Evolutionary conservation across 2,888 invertebrate species (phyloP), one percentile per base, ranked within the genome.

Genomic region (Adineta ricciae): DNA sequence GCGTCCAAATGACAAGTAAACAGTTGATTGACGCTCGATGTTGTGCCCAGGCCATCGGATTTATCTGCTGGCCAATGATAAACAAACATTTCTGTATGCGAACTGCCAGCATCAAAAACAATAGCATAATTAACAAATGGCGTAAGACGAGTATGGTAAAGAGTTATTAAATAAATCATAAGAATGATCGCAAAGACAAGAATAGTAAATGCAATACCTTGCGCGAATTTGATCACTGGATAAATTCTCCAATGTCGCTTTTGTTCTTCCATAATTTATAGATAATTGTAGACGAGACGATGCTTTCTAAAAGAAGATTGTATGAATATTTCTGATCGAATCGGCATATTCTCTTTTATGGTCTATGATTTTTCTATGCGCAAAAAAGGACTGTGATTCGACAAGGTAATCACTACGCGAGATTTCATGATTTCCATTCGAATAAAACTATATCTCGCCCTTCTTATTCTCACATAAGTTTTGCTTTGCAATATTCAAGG

Each of bases 71-170:
- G 88, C 92, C 92, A 92, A 84, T 88, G 88, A 88, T 92, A 92
- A 8, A 92, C 87, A 87, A 89, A 91, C 86, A 91, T 88, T 54
- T 89, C 88, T 2, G 92, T 50, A 87, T 92, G 92, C 4, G 91
- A 90, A 0, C 92, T 92, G 0, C 92, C 92, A 84, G 92, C 92
- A 89, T 92, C 92, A 87, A 92, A 88, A 0, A 92, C 90, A 84
- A 92, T 89, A 4, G 91, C 92, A 88, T 91, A 92, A 83, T 83
- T 73, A 85, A 64, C 32, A 41, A 19, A 41, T 41, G 78, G 78
- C 41, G 9, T 24, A 8, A 24, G n/a, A 41, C 41, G 21, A n/a
- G 38, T 41, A 78, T 16, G n/a, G 41, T 41, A 41, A 5, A 41
- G 24, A n/a, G 11, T 41, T 41, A n/a, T 38, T 78, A 41, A 78